Evolutionary conservation across 1,140 invertebrate species (phyloP), one percentile per base, ranked within the genome.

Genomic region (Drosophila fuyamai): DNA sequence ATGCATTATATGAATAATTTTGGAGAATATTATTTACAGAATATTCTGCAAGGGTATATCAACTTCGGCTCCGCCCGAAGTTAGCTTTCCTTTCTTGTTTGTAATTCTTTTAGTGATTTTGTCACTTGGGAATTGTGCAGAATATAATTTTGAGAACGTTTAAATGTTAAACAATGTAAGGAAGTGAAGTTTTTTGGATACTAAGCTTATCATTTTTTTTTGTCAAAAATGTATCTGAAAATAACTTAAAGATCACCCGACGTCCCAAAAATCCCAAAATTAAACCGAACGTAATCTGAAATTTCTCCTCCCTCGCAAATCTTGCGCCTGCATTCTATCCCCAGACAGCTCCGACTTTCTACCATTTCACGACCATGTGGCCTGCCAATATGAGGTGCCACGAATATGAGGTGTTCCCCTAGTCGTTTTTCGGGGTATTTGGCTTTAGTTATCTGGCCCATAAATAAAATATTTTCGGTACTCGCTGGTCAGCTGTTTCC

Each of bases 381-480:
- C 60, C 68, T 72, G 68, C 68, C 68, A 72, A 72, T 72, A 66
- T 71, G 51, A 43, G 16, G 32, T 58, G 53, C 68, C 51, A 41
- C 36, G 27, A 14, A 58, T n/a, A n/a, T n/a, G n/a, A n/a, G n/a
- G n/a, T 56, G 32, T 16, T 27, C 29, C 29, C 16, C 5, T 10
- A 23, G 23, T 44, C 48, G 38, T 65, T 53, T 67, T 68, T 68
- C 59, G 46, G 38, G 36, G 65, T 36, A 50, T 58, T 71, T 70
- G 73, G 29, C 29, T 78, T 89, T 89, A 89, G 89, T 89, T 89
- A 89, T 81, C 61, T 78, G 58, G 61, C 57, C 55, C 81, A 89
- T 90, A 89, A 89, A 89, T 89, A 89, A 89, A 89, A 89, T 90
- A 84, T 89, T 90, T 89, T 78, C 74, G 54, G 66, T 78, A 77